Conservation (phyloP, 2,113 vertebrate species). For the Edolisoma coerulescens region DNA sequence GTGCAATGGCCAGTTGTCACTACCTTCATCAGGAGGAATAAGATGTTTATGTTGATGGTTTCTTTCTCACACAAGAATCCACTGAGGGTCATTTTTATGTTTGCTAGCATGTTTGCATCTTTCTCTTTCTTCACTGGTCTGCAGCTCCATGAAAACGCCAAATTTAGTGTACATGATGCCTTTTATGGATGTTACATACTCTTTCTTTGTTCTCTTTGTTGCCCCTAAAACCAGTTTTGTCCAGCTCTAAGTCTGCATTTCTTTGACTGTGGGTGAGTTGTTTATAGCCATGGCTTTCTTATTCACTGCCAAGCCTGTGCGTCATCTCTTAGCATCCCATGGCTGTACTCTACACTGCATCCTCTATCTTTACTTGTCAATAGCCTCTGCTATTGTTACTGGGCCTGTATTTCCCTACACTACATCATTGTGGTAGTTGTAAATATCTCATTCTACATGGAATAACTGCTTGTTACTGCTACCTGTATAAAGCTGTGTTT, state of each 20-base stretch:
- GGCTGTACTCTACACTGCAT: constrained; percentile 13
- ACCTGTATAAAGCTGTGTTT: not conserved
- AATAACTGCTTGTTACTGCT: not conserved
- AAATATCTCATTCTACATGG: not conserved
- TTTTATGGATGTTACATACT: constrained; percentile 29
- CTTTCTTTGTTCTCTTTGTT: constrained; percentile 56
- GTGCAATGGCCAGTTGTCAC: not conserved
- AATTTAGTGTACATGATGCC: not conserved
- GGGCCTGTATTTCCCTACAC: not conserved
- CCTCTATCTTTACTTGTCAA: not conserved
- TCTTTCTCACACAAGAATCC: not conserved
- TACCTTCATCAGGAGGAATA: not conserved
- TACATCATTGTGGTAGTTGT: not conserved
- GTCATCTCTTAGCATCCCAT: constrained; percentile 33
- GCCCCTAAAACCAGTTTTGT: constrained; percentile 55
- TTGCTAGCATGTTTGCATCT: not conserved
- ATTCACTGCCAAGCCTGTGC: constrained; percentile 25
- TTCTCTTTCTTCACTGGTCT: not conserved
- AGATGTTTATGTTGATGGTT: not conserved
- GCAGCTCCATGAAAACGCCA: not conserved
- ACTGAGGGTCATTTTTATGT: not conserved
- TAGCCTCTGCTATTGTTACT: not conserved
- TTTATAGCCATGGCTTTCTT: constrained; percentile 20
- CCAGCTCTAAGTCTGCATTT: constrained; percentile 49
- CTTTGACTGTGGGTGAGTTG: constrained; percentile 53